Base-by-base conservation (phyloP, 1,140 invertebrate genomes). In the Pteromalus puparum region DNA sequence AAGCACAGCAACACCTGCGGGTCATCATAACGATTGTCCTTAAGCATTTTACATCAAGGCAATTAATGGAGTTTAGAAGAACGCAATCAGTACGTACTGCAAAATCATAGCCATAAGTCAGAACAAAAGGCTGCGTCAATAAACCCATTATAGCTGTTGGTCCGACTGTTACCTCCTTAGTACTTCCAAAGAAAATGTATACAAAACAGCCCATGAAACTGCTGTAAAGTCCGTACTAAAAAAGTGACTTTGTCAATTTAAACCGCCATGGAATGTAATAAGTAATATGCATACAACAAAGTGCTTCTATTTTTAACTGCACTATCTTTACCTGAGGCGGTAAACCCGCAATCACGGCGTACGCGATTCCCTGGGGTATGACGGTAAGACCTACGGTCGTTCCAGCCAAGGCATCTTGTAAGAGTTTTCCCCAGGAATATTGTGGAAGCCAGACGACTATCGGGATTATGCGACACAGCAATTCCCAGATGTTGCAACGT, bases 361-460 rank as follows among this genome's bases (percentile, higher is more conserved):
- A 96, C 10, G 95, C 95, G 83, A 96, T 94, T 12, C 95, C 95
- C 88, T 96, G 96, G 5, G 96, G 96, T 82, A 96, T 95, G 18
- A 95, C 94, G 3, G 95, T 96, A 10, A 96, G 90, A 21, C 95
- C 95, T 1, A 96, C 95, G 15, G 95, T 96, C 7, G 95, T 89
- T 34, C 95, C 95, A 67, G 95, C 95, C 53, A 95, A 89, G 42
- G 92, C 74, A 87, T 95, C 95, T 26, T 93, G 92, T 21, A 94
- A 70, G 24, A 94, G 90, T 88, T 93, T 93, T 75, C 90, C 90
- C 82, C 89, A 90, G 65, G 90, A 92, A 89, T 95, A 95, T 13
- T 89, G 87, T 34, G 92, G 93, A n/a, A 94, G 88, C 94, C 94
- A 95, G 81, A 86, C 80, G 34, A 93, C 42, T 75, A 95, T 93